A percentile compares a stretch with the other conserved stretches of the same genome.
phyloP scores from a whole-genome alignment of 2,888 invertebrate genomes.

The Syrphus vitripennis region DNA sequence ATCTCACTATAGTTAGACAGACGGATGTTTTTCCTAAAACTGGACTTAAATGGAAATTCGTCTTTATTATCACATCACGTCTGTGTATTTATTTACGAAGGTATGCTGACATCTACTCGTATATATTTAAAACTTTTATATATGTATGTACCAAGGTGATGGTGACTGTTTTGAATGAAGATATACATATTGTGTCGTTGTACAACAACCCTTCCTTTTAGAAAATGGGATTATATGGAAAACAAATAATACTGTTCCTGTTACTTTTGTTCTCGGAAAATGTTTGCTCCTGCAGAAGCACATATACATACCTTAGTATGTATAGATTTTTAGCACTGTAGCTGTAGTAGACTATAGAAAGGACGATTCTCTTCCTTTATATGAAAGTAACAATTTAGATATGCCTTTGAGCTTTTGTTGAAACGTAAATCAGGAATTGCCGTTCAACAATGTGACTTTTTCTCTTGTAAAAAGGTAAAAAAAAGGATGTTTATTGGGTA shows the following conservation, averaged over 20 bases:
- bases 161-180: neutral
- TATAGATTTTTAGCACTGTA: neutral
- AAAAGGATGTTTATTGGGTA: constrained; percentile 14
- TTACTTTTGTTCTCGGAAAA: constrained; percentile 10
- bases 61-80: constrained; percentile 56
- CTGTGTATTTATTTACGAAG: neutral
- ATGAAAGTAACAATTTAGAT: constrained; percentile 29
- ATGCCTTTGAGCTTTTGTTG: constrained; percentile 28
- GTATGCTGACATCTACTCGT: neutral
- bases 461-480: neutral
- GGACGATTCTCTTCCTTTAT: neutral
- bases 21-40: constrained; percentile 10
- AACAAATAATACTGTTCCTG: constrained; percentile 24
- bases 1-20: neutral
- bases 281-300: neutral
- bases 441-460: constrained; percentile 13
- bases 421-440: constrained; percentile 46
- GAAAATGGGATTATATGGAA: constrained; percentile 8
- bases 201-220: neutral
- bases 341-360: neutral
- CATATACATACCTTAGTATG: neutral
- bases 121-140: constrained; percentile 9
- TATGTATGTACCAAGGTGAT: neutral
- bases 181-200: neutral
- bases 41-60: constrained; percentile 22